phyloP scores from a whole-genome alignment of 2,888 invertebrate species.

The Drosophila peninsularis region DNA sequence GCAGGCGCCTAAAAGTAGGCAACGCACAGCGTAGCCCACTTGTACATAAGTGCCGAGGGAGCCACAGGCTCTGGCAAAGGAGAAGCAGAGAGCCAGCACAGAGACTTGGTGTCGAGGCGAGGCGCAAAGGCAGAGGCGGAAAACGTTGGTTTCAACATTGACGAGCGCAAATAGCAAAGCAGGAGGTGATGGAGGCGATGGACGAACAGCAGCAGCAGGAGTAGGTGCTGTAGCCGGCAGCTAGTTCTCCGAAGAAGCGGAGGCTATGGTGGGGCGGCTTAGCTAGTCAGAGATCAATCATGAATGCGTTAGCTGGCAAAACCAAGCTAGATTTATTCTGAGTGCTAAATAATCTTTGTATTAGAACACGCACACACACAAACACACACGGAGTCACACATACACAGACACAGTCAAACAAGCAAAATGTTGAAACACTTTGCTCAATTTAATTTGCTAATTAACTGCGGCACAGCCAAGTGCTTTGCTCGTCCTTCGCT shows the following conservation, averaged over 20 bases:
- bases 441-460: slow-evolving; percentile 82
- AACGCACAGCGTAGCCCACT: slow-evolving; percentile 47
- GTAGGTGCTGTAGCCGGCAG: slow-evolving; percentile 4
- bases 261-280: background rate
- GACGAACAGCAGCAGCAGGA: slow-evolving; percentile 5
- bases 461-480: slow-evolving; percentile 67
- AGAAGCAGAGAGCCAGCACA: background rate
- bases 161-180: slow-evolving; percentile 11
- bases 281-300: slow-evolving; percentile 53
- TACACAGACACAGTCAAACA: slow-evolving; percentile 48
- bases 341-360: slow-evolving; percentile 58
- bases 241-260: slow-evolving; percentile 28
- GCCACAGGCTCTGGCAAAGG: background rate
- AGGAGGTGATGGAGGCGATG: slow-evolving; percentile 15
- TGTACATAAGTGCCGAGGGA: slow-evolving; percentile 58
- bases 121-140: slow-evolving; percentile 9
- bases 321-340: slow-evolving; percentile 35
- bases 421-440: slow-evolving; percentile 75
- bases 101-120: slow-evolving; percentile 6
- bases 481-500: slow-evolving; percentile 28
- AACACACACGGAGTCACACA: background rate
- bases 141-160: slow-evolving; percentile 33
- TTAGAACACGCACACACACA: slow-evolving; percentile 4
- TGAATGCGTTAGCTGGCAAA: slow-evolving; percentile 32
- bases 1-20: slow-evolving; percentile 74